Conservation (phyloP, 2,888 invertebrate species). For the Athalia rosae region DNA sequence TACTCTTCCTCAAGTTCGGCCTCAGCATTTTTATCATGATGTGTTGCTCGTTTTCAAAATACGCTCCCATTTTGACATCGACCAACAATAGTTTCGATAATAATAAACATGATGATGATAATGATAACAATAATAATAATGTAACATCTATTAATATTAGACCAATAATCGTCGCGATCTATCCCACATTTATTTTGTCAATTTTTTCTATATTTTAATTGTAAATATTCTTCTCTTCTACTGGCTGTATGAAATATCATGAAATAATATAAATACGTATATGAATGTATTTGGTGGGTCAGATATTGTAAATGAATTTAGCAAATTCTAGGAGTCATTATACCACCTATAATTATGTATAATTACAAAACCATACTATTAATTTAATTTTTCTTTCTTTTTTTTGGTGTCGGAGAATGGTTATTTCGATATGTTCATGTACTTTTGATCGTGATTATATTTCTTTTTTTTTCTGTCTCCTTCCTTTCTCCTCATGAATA, state of each 20-base stretch:
- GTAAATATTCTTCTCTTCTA: constrained; percentile 53
- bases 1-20: constrained; percentile 18
- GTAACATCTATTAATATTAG: not conserved
- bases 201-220: constrained; percentile 44
- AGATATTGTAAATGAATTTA: constrained; percentile 38
- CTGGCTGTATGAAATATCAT: constrained; percentile 29
- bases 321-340: not conserved
- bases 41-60: constrained; percentile 50
- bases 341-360: constrained; percentile 14
- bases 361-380: constrained; percentile 14
- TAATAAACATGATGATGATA: not conserved
- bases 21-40: constrained; percentile 42
- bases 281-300: not conserved
- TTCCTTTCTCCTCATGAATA: constrained; percentile 12
- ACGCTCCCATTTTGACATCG: constrained; percentile 48
- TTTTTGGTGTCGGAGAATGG: constrained; percentile 40
- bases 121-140: not conserved
- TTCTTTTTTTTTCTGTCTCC: not conserved
- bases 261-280: not conserved
- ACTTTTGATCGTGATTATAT: not conserved
- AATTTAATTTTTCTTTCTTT: constrained; percentile 26
- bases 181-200: constrained; percentile 41
- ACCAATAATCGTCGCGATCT: constrained; percentile 20
- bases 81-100: constrained; percentile 43
- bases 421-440: constrained; percentile 12